Percentiles rank a stretch among this genome's conserved stretches.
Evolutionary conservation across 2,888 invertebrate species (phyloP).

Genomic region (Gerris lacustris): DNA sequence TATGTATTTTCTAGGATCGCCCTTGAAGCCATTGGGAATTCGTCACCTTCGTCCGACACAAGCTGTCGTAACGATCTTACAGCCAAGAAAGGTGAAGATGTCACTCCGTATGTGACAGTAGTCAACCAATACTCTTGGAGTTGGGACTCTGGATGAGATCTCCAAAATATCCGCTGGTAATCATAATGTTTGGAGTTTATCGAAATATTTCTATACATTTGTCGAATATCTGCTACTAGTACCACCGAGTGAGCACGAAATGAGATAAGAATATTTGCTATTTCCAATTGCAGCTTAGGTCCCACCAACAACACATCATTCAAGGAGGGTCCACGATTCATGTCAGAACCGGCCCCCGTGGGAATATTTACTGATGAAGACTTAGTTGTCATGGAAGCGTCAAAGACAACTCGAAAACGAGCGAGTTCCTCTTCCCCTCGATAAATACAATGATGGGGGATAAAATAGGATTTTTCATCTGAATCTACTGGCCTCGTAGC

Average conservation of each 20-base stretch:
- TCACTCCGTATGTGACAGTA: constrained; percentile 19
- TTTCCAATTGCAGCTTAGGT: constrained; percentile 12
- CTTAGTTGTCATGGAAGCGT: neutral
- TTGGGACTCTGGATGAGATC: neutral
- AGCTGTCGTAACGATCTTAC: constrained; percentile 13
- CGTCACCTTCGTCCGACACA: constrained; percentile 7
- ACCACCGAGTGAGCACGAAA: constrained; percentile 9
- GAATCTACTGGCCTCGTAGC: neutral
- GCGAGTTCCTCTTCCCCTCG: neutral
- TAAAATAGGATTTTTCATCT: neutral
- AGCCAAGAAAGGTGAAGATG: constrained; percentile 18
- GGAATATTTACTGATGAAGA: no score
- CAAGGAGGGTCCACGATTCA: constrained; percentile 1
- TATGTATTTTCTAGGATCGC: constrained; percentile 8
- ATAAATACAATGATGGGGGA: constrained; percentile 17
- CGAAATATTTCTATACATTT: constrained; percentile 13
- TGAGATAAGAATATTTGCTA: constrained; percentile 5
- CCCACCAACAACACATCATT: constrained; percentile 6
- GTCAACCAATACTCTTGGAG: constrained; percentile 2
- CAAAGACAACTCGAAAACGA: neutral
- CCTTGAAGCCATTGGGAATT: neutral
- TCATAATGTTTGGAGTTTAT: neutral
- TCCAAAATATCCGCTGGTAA: constrained; percentile 14
- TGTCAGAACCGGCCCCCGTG: no score
- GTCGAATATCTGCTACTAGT: constrained; percentile 10